Evolutionary conservation across 2,888 invertebrate species (phyloP).

Genomic region (Sphaeridia pumilis): DNA sequence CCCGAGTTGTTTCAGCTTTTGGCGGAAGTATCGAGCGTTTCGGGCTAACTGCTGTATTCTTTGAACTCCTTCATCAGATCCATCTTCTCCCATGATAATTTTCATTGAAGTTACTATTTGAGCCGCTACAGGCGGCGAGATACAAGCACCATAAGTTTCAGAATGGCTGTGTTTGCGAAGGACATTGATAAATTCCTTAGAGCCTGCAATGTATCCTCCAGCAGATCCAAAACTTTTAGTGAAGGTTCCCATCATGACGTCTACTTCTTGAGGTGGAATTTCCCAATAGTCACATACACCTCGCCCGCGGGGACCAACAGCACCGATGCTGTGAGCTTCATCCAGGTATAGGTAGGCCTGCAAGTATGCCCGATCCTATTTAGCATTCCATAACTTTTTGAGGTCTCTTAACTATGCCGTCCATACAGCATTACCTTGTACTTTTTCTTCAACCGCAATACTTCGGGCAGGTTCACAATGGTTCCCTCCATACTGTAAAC

Average conservation of each 20-base stretch:
- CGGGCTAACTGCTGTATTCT: conserved; percentile 60
- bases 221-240: conserved; percentile 97
- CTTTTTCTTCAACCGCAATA: conserved; percentile 80
- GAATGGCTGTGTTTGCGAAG: conserved; percentile 70
- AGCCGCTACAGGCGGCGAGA: conserved; percentile 84
- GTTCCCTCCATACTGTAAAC: conserved; percentile 99
- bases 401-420: too few species aligned
- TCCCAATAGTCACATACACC: conserved; percentile 82
- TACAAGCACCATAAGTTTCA: conserved; percentile 69
- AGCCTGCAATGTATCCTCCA: conserved; percentile 91
- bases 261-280: conserved; percentile 68
- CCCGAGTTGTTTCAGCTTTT: conserved; percentile 69
- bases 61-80: conserved; percentile 52
- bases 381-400: too few species aligned
- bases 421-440: too few species aligned
- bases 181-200: conserved; percentile 66
- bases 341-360: conserved; percentile 86
- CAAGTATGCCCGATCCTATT: too few species aligned
- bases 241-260: conserved; percentile 95
- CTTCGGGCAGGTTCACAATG: conserved; percentile 72
- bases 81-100: conserved; percentile 74
- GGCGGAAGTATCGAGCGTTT: conserved; percentile 72
- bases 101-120: conserved; percentile 81
- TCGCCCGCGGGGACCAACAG: conserved; percentile 73
- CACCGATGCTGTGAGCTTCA: conserved; percentile 95